Evolutionary conservation across 2,113 vertebrate species (phyloP).

Genomic region (Ploceus nigricollis): DNA sequence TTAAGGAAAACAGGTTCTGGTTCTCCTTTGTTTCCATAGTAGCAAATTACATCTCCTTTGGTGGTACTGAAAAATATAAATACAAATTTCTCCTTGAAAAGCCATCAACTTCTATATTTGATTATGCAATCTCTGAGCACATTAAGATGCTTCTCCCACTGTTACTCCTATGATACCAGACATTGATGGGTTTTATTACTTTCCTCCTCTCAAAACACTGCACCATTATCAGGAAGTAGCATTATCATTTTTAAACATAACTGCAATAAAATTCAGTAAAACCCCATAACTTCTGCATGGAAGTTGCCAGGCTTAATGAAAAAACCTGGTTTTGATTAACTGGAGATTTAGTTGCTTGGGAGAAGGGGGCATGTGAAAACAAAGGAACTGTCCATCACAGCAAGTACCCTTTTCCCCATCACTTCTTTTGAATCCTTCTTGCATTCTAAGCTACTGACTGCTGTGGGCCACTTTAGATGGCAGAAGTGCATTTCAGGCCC

Average conservation of each 20-base stretch:
- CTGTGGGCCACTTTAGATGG: neutral
- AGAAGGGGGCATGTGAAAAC: neutral
- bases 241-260: neutral
- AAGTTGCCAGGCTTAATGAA: neutral
- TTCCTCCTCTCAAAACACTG: neutral
- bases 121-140: constrained; percentile 14
- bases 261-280: neutral
- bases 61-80: constrained; percentile 76
- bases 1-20: constrained; percentile 83
- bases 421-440: neutral
- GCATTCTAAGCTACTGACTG: neutral
- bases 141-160: constrained; percentile 1
- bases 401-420: neutral
- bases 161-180: neutral
- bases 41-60: constrained; percentile 91
- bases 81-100: constrained; percentile 50
- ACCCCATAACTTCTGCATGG: neutral
- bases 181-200: neutral
- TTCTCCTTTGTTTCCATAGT: constrained; percentile 95
- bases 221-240: neutral
- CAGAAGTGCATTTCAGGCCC: neutral
- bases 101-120: constrained; percentile 20
- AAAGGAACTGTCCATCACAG: neutral
- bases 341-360: neutral
- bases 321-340: neutral